Base-by-base conservation (phyloP, 2,113 vertebrate species). In the Rhizomys pruinosus region DNA sequence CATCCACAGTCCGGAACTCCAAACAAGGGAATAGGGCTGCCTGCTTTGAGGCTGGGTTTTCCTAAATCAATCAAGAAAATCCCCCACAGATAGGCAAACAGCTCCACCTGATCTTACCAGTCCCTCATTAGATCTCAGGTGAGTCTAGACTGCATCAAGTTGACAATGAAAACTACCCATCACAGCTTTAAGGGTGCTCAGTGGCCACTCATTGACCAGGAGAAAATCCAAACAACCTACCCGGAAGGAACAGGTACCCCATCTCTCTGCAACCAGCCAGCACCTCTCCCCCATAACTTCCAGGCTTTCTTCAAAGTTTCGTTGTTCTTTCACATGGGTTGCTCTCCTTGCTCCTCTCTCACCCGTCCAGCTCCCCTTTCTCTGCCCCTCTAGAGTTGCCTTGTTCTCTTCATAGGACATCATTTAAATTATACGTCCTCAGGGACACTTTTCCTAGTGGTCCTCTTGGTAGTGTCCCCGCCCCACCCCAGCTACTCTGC, bases 231-330 rank as follows among this genome's bases (percentile, higher is more conserved):
- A 19, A 25, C 32, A 59, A 55, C 42, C 82, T 37, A 72, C 47
- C 6, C 47, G 11, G n/a, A 20, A 59, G 39, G 10, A 22, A n/a
- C 0, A 37, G 32, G 22, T 6, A 25, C 15, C 39, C 32, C 0
- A 10, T 44, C 29, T 47, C 69, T 47, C 5, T 5, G 55, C 4
- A n/a, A 39, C 19, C 29, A 5, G 0, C 34, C 0, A 3, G 17
- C 0, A 20, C 17, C 78, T 37, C 19, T 8, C 19, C 17, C 32
- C 42, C 5, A 11, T 5, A 19, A 2, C 55, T 47, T 68, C 32
- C 29, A 44, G 72, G 12, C 73, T 89, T 73, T 88, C 27, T 7
- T 27, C 71, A 42, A 44, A 4, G 34, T 61, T 68, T 73, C 22
- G 15, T 47, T 81, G 82, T 29, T n/a, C 87, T 88, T 85, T 87